Evolutionary conservation across 2,113 vertebrate species (phyloP).

Genomic region (Emydocephalus ijimae): DNA sequence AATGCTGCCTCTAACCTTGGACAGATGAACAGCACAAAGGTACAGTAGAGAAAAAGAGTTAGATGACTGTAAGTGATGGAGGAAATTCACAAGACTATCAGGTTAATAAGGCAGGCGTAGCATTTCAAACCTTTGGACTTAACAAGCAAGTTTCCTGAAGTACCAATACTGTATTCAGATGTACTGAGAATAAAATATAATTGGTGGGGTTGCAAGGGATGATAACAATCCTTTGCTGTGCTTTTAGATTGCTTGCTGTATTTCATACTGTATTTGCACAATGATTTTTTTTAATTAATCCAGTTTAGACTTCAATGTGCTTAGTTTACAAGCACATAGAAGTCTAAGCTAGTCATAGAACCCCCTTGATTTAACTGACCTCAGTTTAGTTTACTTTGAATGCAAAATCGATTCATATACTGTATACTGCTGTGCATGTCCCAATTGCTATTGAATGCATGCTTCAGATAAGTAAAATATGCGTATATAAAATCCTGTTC

Average conservation of each 20-base stretch:
- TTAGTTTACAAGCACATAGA: background rate
- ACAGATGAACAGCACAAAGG: background rate
- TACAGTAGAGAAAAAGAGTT: background rate
- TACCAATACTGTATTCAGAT: background rate
- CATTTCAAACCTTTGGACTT: background rate
- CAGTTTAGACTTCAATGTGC: background rate
- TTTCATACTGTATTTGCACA: background rate
- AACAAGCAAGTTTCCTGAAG: background rate
- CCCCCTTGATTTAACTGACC: background rate
- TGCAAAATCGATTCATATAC: background rate
- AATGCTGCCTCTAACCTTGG: background rate
- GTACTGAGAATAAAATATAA: background rate
- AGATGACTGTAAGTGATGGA: background rate
- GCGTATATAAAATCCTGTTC: background rate
- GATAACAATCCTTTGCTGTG: background rate
- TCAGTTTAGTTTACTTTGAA: background rate
- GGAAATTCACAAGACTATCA: background rate
- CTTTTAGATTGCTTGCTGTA: background rate
- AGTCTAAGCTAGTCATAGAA: background rate
- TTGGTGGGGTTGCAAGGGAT: background rate
- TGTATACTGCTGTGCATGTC: background rate
- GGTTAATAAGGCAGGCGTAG: background rate
- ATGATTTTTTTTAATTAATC: background rate
- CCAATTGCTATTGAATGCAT: background rate
- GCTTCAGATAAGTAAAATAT: background rate